These are phyloP conservation scores for Macropis europaea DNA, from an alignment of 2,888 invertebrate species.

Conservation along the genomic window DNA sequence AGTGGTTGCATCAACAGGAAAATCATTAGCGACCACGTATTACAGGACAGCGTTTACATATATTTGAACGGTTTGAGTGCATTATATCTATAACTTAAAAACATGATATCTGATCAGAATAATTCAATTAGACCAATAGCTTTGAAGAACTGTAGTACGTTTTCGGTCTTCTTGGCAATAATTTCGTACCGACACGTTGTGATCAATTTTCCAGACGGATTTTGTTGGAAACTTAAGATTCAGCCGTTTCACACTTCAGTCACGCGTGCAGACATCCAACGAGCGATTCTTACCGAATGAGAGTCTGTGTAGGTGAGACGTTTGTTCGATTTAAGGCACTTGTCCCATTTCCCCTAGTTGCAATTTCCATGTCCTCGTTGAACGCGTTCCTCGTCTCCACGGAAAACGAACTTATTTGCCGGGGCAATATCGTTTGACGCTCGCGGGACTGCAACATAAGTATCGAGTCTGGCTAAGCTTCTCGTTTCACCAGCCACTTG, in stretches of 20 bases:
- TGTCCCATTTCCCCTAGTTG: background rate
- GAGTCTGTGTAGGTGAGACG: background rate
- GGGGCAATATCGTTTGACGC: slow-evolving; percentile 27
- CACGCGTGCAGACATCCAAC: background rate
- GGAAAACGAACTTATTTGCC: slow-evolving; percentile 31
- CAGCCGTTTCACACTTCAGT: background rate
- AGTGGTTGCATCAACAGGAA: too few species aligned
- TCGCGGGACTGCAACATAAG: slow-evolving; percentile 11
- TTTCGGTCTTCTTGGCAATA: too few species aligned
- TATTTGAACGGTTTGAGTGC: too few species aligned
- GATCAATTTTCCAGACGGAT: background rate
- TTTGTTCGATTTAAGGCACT: background rate
- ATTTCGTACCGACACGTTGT: background rate
- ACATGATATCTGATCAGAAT: too few species aligned
- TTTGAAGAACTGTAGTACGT: too few species aligned
- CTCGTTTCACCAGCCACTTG: slow-evolving; percentile 6
- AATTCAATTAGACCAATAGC: too few species aligned
- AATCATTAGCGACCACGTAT: too few species aligned
- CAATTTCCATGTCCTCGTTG: background rate
- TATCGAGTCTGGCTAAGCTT: slow-evolving; percentile 3
- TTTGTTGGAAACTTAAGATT: background rate
- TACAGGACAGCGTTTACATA: too few species aligned
- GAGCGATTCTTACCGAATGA: background rate
- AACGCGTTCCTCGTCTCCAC: background rate
- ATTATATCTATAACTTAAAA: too few species aligned